Evolutionary conservation across 1,140 invertebrate genomes (phyloP).

Genomic region (Drosophila tani): DNA sequence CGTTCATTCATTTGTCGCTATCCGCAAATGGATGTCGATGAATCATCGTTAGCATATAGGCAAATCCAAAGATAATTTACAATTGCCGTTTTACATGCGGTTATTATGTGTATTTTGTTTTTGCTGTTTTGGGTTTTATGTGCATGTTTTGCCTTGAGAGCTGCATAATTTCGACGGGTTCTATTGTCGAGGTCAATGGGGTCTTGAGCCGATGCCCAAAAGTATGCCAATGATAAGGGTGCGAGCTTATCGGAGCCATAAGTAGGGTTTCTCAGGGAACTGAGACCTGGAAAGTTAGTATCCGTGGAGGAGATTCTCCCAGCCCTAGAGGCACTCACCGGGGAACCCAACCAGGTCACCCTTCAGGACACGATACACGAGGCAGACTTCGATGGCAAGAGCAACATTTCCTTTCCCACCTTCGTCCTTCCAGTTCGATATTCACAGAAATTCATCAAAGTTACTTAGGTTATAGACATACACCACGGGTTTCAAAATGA

Average conservation of each 20-base stretch:
- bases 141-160: slow-evolving; percentile 9
- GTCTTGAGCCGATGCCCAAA: slow-evolving; percentile 51
- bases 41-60: slow-evolving; percentile 51
- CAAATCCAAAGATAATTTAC: slow-evolving; percentile 46
- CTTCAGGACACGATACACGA: too few relatives aligned
- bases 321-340: too few relatives aligned
- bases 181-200: slow-evolving; percentile 12
- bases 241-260: not conserved
- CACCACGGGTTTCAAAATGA: too few relatives aligned
- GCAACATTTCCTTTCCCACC: too few relatives aligned
- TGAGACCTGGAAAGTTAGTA: too few relatives aligned
- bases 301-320: too few relatives aligned
- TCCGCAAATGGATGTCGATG: slow-evolving; percentile 35
- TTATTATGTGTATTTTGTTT: not conserved
- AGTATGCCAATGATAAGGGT: slow-evolving; percentile 55
- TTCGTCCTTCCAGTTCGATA: too few relatives aligned
- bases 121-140: not conserved
- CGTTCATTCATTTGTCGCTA: slow-evolving; percentile 38
- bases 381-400: too few relatives aligned
- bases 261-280: too few relatives aligned
- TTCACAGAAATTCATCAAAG: too few relatives aligned
- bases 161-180: not conserved
- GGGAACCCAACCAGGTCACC: too few relatives aligned
- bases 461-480: too few relatives aligned
- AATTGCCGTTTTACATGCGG: slow-evolving; percentile 32